Conservation (phyloP, 2,888 invertebrate genomes). For the Psylliodes chrysocephalus region DNA sequence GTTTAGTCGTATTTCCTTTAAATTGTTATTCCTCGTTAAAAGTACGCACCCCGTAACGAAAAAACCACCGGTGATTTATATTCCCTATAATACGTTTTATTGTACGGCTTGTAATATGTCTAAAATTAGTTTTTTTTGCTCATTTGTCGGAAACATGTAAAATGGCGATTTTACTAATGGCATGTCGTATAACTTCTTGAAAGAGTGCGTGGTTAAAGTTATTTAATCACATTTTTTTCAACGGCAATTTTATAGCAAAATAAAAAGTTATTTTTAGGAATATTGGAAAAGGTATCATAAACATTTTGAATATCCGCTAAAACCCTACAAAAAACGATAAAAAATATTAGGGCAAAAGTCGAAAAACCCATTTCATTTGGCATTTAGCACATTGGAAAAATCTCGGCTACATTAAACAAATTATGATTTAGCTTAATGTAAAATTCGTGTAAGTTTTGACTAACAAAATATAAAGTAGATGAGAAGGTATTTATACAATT, state of each 20-base stretch:
- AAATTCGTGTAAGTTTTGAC: background rate
- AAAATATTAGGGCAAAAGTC: background rate
- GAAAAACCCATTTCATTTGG: background rate
- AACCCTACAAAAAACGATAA: conserved; percentile 8
- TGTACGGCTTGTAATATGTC: conserved; percentile 35
- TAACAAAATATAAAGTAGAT: background rate
- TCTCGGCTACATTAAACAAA: background rate
- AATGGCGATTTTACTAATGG: conserved; percentile 39
- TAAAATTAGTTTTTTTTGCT: conserved; percentile 38
- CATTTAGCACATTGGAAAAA: background rate
- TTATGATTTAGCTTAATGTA: background rate
- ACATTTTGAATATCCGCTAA: conserved; percentile 19
- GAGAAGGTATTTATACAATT: background rate
- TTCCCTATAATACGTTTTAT: conserved; percentile 33
- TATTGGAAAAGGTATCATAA: conserved; percentile 27
- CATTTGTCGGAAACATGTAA: conserved; percentile 38
- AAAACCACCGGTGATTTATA: conserved; percentile 29
- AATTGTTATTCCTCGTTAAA: conserved; percentile 7
- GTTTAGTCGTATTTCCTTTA: conserved; percentile 20
- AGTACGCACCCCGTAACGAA: conserved; percentile 9
- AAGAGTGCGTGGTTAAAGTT: conserved; percentile 36
- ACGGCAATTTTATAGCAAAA: conserved; percentile 33
- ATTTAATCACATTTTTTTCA: conserved; percentile 38
- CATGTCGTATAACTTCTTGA: conserved; percentile 37
- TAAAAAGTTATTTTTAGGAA: conserved; percentile 35